Conservation (phyloP, 2,113 vertebrate genomes). For the Engystomops pustulosus region DNA sequence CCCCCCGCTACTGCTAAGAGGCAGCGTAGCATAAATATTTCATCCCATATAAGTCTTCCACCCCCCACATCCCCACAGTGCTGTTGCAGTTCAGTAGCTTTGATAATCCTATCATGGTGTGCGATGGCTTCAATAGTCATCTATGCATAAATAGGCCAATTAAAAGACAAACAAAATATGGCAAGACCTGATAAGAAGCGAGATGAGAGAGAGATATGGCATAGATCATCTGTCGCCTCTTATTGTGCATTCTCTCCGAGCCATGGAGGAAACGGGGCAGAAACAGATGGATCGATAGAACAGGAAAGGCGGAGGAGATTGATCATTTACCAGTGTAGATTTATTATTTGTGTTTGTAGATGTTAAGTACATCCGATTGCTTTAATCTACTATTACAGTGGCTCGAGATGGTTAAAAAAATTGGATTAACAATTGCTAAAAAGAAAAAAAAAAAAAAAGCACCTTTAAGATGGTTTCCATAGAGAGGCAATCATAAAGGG, state of each 20-base stretch:
- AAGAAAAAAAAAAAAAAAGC: too few relatives aligned
- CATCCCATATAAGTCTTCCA: constrained; percentile 10
- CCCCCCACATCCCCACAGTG: constrained; percentile 40
- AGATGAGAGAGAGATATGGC: constrained; percentile 36
- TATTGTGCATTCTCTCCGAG: constrained; percentile 5
- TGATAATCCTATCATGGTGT: constrained; percentile 47
- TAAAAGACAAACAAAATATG: constrained; percentile 42
- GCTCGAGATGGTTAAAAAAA: too few relatives aligned
- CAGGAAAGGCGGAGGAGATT: neutral
- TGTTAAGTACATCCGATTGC: neutral
- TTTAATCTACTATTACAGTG: neutral
- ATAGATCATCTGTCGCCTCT: constrained; percentile 1
- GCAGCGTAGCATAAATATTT: constrained; percentile 49
- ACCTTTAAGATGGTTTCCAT: too few relatives aligned
- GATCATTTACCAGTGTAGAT: neutral
- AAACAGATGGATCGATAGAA: neutral
- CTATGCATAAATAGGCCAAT: constrained; percentile 53
- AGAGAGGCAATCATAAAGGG: too few relatives aligned
- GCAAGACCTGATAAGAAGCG: constrained; percentile 20
- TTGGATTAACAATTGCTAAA: too few relatives aligned
- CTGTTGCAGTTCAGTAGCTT: constrained; percentile 50
- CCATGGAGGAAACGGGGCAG: neutral
- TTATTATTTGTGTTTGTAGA: neutral
- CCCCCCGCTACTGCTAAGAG: neutral
- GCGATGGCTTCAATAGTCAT: constrained; percentile 42